Percentiles rank a stretch among this genome's conserved stretches.
Evolutionary conservation across 2,888 invertebrate species (phyloP).

Genomic region (Cephonodes hylas): DNA sequence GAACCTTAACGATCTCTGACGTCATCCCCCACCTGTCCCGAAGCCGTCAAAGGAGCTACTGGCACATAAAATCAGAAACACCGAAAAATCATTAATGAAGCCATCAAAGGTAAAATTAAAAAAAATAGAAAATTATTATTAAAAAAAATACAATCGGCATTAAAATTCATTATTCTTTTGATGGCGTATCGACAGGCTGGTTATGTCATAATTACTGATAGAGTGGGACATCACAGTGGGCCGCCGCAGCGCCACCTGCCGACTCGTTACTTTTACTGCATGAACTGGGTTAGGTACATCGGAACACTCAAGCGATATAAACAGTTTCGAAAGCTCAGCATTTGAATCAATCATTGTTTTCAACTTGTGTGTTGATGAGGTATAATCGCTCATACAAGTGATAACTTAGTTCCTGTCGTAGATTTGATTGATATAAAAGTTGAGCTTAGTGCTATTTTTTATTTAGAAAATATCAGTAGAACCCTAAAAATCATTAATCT

Average conservation of each 20-base stretch:
- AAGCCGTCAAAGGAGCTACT: neutral
- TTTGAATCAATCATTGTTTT: too few species aligned
- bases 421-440: too few species aligned
- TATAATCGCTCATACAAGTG: too few species aligned
- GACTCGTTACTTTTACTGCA: conserved; percentile 44
- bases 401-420: too few species aligned
- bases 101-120: neutral
- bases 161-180: conserved; percentile 15
- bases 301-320: conserved; percentile 15
- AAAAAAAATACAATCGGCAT: conserved; percentile 4
- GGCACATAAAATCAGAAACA: neutral
- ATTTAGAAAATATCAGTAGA: too few species aligned
- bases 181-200: conserved; percentile 13
- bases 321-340: neutral
- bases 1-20: neutral
- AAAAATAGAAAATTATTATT: conserved; percentile 1
- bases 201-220: conserved; percentile 16
- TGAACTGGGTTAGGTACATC: conserved; percentile 35
- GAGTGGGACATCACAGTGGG: conserved; percentile 11
- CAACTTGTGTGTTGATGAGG: too few species aligned
- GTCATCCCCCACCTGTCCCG: neutral
- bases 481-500: too few species aligned
- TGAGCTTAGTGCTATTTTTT: too few species aligned
- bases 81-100: conserved; percentile 3
- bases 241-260: conserved; percentile 47